These are phyloP conservation scores for Pteronotus mesoamericanus DNA, from an alignment of 2,797 vertebrate genomes.

Conservation along the genomic window DNA sequence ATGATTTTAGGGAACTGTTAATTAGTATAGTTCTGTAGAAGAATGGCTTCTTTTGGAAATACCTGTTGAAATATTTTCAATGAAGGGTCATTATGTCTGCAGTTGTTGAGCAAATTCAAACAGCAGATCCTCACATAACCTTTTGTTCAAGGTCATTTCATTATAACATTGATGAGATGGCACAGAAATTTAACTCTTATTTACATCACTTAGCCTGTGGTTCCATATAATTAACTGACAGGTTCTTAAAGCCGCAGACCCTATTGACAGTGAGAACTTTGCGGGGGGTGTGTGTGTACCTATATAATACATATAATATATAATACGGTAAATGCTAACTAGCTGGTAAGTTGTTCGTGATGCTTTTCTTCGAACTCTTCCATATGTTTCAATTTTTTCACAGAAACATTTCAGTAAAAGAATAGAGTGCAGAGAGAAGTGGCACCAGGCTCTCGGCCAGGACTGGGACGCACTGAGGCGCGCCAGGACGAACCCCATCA, in stretches of 20 bases:
- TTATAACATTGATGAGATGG: background rate
- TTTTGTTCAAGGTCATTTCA: background rate
- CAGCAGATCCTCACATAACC: background rate
- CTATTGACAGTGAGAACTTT: background rate
- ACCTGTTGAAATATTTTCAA: background rate
- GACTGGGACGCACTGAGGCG: too few species aligned
- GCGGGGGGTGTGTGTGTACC: too few species aligned
- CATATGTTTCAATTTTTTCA: background rate
- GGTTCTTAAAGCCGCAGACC: background rate
- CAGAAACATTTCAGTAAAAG: background rate
- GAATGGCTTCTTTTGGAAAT: background rate
- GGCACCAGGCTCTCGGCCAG: background rate
- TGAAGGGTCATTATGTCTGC: background rate
- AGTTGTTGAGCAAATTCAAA: background rate
- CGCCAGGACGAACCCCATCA: accelerated
- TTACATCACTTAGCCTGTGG: background rate
- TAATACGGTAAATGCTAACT: background rate
- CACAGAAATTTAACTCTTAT: background rate
- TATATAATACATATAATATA: background rate
- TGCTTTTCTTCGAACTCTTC: background rate
- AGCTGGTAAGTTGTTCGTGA: background rate
- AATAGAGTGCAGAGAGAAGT: background rate
- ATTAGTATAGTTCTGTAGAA: background rate
- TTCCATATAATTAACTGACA: background rate
- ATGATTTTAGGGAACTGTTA: background rate